These are phyloP conservation scores for Folsomia candida DNA, from an alignment of 2,888 invertebrate genomes.

Conservation along the genomic window DNA sequence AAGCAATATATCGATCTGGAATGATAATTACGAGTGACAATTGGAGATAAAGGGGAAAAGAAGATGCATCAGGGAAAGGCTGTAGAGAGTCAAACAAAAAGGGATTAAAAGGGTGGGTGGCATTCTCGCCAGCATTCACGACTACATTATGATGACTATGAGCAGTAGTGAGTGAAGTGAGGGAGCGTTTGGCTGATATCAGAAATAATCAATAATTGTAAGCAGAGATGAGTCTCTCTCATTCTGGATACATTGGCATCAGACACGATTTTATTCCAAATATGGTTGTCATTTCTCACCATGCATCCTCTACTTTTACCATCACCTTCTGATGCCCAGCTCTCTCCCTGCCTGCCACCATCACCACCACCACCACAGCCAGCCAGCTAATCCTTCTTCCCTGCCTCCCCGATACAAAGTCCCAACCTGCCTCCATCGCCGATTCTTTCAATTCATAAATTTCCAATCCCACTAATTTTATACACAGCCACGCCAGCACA, in stretches of 20 bases:
- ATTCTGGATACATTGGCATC: constrained; percentile 23
- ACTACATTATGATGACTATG: neutral
- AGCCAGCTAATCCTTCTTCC: no score
- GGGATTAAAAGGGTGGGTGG: constrained; percentile 49
- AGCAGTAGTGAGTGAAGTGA: constrained; percentile 8
- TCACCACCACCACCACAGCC: no score
- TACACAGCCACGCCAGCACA: no score
- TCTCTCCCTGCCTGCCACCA: neutral
- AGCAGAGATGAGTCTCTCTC: constrained; percentile 48
- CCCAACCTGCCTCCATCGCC: neutral
- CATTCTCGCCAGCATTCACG: neutral
- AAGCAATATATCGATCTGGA: constrained; percentile 49
- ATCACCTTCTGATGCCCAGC: neutral
- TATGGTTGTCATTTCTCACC: constrained; percentile 46
- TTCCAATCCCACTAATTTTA: neutral
- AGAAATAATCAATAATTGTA: constrained; percentile 51
- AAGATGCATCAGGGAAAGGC: constrained; percentile 13
- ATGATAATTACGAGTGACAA: constrained; percentile 51
- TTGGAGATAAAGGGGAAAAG: constrained; percentile 48
- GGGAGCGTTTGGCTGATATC: constrained; percentile 27
- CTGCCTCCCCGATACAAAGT: no score
- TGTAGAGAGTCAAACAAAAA: constrained; percentile 29
- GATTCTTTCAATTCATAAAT: neutral
- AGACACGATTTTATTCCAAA: constrained; percentile 45
- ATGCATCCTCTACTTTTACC: constrained; percentile 1